A percentile compares a stretch with the other conserved stretches of the same genome.
Evolutionary conservation across 2,797 vertebrate genomes (phyloP).

Genomic region (Chromis chromis): DNA sequence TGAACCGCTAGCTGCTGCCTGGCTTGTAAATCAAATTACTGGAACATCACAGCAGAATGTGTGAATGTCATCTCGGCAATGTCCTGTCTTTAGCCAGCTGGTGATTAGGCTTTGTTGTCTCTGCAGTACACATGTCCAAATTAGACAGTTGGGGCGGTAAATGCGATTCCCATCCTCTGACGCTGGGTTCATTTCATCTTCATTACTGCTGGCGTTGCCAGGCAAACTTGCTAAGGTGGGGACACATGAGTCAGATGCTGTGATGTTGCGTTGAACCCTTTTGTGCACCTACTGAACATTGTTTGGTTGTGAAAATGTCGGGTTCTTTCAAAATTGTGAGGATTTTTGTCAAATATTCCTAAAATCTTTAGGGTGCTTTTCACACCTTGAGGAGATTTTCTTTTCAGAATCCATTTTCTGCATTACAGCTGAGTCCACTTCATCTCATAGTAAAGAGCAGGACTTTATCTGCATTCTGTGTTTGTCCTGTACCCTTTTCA

Average conservation of each 20-base stretch:
- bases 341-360: constrained; percentile 4
- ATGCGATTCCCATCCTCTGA: constrained; percentile 45
- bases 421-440: constrained; percentile 4
- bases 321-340: neutral
- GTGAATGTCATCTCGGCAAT: constrained; percentile 65
- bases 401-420: neutral
- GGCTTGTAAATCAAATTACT: constrained; percentile 40
- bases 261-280: constrained; percentile 14
- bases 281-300: constrained; percentile 9
- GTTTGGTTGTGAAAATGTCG: constrained; percentile 7
- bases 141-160: constrained; percentile 58
- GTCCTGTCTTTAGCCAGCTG: constrained; percentile 54
- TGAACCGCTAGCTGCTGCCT: constrained; percentile 17
- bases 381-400: neutral
- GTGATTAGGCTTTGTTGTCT: constrained; percentile 65
- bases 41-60: constrained; percentile 66
- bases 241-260: constrained; percentile 29
- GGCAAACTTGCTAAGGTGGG: constrained; percentile 26
- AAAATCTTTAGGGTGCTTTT: neutral
- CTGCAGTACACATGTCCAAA: constrained; percentile 51
- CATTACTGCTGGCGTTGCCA: constrained; percentile 32
- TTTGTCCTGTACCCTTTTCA: constrained; percentile 10
- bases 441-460: neutral
- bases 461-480: neutral
- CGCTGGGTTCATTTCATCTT: constrained; percentile 42